Evolutionary conservation across 2,888 invertebrate genomes (phyloP), one percentile per base, ranked within the genome.

Genomic region (Artemia sp.): DNA sequence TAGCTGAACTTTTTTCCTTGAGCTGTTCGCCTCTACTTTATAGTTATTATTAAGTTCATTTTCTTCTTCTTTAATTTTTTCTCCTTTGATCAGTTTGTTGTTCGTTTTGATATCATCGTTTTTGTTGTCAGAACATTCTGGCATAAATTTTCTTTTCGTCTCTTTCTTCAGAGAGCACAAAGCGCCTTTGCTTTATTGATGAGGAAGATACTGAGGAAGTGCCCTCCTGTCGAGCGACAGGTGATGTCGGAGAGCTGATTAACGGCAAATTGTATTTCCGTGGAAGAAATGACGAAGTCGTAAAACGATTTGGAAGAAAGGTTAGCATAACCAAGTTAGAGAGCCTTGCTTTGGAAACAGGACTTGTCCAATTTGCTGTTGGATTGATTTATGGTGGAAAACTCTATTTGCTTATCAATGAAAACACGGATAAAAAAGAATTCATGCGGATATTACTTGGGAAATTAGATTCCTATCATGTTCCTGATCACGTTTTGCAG

Each of bases 231-330:
- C 80, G 86, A 71, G 79, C 82, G 71, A 89, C 90, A 10, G 91
- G 90, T 11, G 92, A 92, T 77, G 74, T 86, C 69, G 90, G 86
- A 6, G 73, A 73, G 71, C 12, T 67, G 51, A 50, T 51, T 24
- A 38, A 71, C 53, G 69, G 71, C 7, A 66, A 67, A 52, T 9
- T 71, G n/a, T 69, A 70, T 51, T 71, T 66, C 67, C 64, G 50
- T 11, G 69, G 69, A 14, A 66, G 71, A 11, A 67, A 38, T 14
- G 71, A 71, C 66, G 68, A 70, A 12, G 11, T 69, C 12, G 38
- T 69, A 11, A 71, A 71, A 19, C 71, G 71, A 12, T 52, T 69
- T n/a, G 71, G 71, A n/a, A 69, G 69, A 50, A 51, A 69, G 11
- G 52, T 71, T 12, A 71, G 58, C 51, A 52, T 71, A 24, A 50